phyloP scores from a whole-genome alignment of 2,113 vertebrate genomes.

The Psettodes erumei region DNA sequence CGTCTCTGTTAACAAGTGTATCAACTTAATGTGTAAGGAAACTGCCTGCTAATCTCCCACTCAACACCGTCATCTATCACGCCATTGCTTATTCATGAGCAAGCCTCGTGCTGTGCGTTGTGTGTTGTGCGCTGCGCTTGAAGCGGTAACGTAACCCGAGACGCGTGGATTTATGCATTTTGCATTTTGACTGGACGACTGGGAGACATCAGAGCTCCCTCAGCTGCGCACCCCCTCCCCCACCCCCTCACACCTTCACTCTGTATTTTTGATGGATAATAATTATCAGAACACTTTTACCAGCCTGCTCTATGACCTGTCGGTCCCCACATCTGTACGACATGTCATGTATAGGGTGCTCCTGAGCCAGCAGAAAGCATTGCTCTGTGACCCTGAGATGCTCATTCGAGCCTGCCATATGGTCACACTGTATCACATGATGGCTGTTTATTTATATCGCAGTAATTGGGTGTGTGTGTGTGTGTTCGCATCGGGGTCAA shows the following conservation, averaged over 20 bases:
- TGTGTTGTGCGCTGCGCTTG: conserved; percentile 11
- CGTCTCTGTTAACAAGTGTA: background rate
- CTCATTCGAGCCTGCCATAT: conserved; percentile 63
- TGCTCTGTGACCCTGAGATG: conserved; percentile 62
- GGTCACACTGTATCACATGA: conserved; percentile 61
- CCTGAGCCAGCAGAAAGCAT: conserved; percentile 42
- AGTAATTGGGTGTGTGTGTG: conserved; percentile 55
- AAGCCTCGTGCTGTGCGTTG: conserved; percentile 18
- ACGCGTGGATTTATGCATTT: conserved; percentile 12
- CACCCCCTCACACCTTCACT: background rate
- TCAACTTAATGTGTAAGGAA: conserved; percentile 4
- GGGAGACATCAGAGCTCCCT: background rate
- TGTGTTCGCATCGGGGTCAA: conserved; percentile 51
- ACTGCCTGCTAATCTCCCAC: conserved; percentile 5
- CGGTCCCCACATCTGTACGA: conserved; percentile 45
- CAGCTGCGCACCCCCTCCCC: background rate
- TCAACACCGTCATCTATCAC: background rate
- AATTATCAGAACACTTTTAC: conserved; percentile 5
- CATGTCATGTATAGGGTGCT: conserved; percentile 39
- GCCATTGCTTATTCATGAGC: conserved; percentile 33
- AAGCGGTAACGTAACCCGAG: conserved; percentile 40
- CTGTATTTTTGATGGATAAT: background rate
- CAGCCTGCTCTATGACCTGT: conserved; percentile 14
- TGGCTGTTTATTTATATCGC: conserved; percentile 71
- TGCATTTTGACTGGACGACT: conserved; percentile 6